Conservation (phyloP, 1,140 invertebrate genomes). For the Drosophila yakuba region DNA sequence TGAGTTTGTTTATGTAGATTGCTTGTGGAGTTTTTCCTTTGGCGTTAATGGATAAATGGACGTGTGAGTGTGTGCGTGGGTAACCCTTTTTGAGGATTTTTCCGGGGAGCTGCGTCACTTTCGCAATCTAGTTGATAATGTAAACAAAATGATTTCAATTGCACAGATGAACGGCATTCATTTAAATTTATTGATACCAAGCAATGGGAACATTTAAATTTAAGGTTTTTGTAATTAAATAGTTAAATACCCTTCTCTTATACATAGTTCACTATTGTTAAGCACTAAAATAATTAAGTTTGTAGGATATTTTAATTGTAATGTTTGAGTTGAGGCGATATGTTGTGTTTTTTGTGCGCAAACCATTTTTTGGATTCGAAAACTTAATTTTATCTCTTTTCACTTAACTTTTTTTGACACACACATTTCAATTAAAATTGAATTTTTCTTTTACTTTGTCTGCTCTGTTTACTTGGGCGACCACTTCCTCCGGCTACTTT, state of each 20-base stretch:
- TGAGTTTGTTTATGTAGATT: constrained; percentile 83
- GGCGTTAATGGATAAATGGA: constrained; percentile 78
- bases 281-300: no score
- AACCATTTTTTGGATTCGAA: not conserved
- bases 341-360: no score
- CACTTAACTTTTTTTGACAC: constrained; percentile 38
- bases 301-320: not conserved
- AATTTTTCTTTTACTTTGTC: constrained; percentile 82
- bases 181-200: constrained; percentile 19
- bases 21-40: constrained; percentile 69
- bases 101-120: constrained; percentile 22
- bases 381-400: constrained; percentile 10
- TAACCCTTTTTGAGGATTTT: constrained; percentile 33
- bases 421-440: constrained; percentile 82
- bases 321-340: not conserved
- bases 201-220: not conserved
- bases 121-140: constrained; percentile 37
- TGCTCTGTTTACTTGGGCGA: constrained; percentile 76
- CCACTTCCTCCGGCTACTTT: constrained; percentile 23
- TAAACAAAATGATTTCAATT: constrained; percentile 39
- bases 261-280: no score
- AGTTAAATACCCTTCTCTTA: no score
- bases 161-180: constrained; percentile 19
- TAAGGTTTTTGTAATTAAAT: not conserved
- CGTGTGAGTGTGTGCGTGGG: constrained; percentile 43